These are phyloP conservation scores for Emberiza fucata DNA, from an alignment of 2,113 vertebrate genomes.

Conservation along the genomic window DNA sequence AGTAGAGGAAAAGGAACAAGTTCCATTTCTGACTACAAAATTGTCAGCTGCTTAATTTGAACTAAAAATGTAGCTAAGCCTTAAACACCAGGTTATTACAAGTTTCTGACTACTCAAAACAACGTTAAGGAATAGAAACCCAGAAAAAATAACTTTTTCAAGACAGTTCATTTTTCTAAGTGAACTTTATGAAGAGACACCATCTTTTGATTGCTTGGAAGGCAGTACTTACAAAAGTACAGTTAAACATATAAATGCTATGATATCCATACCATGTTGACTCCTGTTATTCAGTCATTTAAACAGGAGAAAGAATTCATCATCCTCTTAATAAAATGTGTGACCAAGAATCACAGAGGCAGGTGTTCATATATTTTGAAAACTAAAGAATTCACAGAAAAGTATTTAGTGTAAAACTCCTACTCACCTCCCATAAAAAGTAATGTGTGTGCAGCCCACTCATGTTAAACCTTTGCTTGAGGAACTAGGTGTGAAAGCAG, in stretches of 20 bases:
- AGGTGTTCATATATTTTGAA: neutral
- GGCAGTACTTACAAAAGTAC: neutral
- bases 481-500: neutral
- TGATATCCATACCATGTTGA: neutral
- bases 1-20: neutral
- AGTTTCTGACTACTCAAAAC: neutral
- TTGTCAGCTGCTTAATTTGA: neutral
- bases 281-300: constrained; percentile 17
- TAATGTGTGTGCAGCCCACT: neutral
- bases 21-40: neutral
- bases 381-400: neutral
- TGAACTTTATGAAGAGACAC: neutral
- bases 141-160: neutral
- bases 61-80: neutral
- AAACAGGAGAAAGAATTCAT: constrained; percentile 34
- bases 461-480: neutral
- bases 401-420: neutral
- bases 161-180: neutral
- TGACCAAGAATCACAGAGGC: constrained; percentile 1
- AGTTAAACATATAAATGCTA: neutral
- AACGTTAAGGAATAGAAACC: neutral
- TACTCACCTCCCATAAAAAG: neutral
- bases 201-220: neutral
- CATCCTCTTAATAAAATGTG: neutral
- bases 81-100: neutral